Evolutionary conservation across 2,888 invertebrate genomes (phyloP).

Genomic region (Pecten maximus): DNA sequence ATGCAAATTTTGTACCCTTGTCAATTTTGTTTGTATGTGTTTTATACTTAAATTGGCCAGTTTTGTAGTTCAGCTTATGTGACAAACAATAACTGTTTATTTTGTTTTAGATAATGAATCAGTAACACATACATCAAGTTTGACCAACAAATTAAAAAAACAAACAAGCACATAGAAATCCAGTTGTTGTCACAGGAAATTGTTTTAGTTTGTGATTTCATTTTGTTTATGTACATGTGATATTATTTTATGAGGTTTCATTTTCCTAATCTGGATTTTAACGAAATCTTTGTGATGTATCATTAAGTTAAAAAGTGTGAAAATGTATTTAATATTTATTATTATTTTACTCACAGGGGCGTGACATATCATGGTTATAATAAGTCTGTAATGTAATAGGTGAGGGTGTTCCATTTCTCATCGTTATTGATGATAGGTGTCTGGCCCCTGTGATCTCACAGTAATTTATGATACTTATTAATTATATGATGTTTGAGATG

Average conservation of each 20-base stretch:
- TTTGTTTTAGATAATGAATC: no score
- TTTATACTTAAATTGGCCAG: background rate
- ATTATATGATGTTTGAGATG: no score
- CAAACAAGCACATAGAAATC: conserved; percentile 16
- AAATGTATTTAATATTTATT: background rate
- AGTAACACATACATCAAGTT: background rate
- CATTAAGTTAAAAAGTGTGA: background rate
- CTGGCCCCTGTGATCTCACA: background rate
- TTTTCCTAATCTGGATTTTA: background rate
- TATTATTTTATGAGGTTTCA: background rate
- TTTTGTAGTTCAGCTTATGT: background rate
- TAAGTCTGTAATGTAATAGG: background rate
- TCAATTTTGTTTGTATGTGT: background rate
- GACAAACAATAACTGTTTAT: background rate
- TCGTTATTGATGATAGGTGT: background rate
- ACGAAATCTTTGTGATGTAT: background rate
- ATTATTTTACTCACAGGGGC: background rate
- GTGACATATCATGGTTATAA: background rate
- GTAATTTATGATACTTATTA: no score
- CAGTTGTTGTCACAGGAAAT: background rate
- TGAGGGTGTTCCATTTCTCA: background rate
- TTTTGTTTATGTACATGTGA: background rate
- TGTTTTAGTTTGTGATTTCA: background rate
- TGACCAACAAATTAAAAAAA: background rate
- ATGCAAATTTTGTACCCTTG: background rate